Evolutionary conservation across 1,140 invertebrate genomes (phyloP).

Genomic region (Onthophagus taurus): DNA sequence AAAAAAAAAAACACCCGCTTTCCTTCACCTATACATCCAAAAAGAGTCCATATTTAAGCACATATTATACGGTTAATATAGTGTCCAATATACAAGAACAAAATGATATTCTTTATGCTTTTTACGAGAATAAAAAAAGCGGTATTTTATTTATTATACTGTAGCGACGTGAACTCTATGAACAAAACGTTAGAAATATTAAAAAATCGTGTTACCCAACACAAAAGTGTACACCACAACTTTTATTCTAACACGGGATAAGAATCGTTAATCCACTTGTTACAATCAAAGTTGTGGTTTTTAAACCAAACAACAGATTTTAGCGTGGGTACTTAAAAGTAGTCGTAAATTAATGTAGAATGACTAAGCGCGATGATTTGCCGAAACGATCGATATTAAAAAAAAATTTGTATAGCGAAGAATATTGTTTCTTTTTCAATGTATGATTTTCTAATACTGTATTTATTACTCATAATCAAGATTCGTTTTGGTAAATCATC

Average conservation of each 20-base stretch:
- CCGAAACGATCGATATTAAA: conserved; percentile 16
- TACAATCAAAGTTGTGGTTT: no score
- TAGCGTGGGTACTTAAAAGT: conserved; percentile 9
- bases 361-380: conserved; percentile 9
- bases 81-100: conserved; percentile 10
- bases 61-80: conserved; percentile 6
- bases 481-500: conserved; percentile 27
- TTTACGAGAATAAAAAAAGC: conserved; percentile 3
- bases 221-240: no score
- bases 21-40: conserved; percentile 1
- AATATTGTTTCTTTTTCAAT: conserved; percentile 29
- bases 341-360: conserved; percentile 2
- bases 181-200: conserved; percentile 1
- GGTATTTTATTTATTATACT: conserved; percentile 13
- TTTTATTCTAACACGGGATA: no score
- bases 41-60: conserved; percentile 13
- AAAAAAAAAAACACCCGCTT: conserved; percentile 10
- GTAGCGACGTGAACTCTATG: conserved; percentile 6
- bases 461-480: conserved; percentile 18
- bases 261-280: no score
- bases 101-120: conserved; percentile 9
- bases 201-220: conserved; percentile 3
- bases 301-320: no score
- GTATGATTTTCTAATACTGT: conserved; percentile 30
- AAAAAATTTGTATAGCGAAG: conserved; percentile 26